Evolutionary conservation across 2,113 vertebrate species (phyloP).

Genomic region (Xyrauchen texanus): DNA sequence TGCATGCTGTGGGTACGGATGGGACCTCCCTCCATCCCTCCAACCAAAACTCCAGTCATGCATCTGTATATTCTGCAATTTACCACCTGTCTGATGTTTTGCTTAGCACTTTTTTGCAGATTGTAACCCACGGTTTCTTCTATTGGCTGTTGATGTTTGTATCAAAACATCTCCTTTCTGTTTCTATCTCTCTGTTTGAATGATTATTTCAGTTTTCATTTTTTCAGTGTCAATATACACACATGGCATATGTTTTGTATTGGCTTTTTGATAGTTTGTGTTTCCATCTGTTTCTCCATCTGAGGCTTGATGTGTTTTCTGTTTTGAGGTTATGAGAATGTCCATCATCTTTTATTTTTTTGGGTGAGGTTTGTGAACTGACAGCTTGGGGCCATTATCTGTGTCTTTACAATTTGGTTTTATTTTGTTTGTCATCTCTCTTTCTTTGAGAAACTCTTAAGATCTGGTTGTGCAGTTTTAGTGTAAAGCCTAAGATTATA

Average conservation of each 20-base stretch:
- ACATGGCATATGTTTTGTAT: slow-evolving; percentile 45
- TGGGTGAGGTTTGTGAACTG: slow-evolving; percentile 47
- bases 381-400: slow-evolving; percentile 49
- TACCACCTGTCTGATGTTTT: slow-evolving; percentile 35
- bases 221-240: slow-evolving; percentile 40
- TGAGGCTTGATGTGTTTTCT: slow-evolving; percentile 34
- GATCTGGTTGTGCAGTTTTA: slow-evolving; percentile 55
- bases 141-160: slow-evolving; percentile 48
- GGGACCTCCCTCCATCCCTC: slow-evolving; percentile 18
- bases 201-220: not conserved
- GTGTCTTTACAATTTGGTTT: slow-evolving; percentile 40
- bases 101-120: slow-evolving; percentile 46
- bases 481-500: not conserved
- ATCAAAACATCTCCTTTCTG: slow-evolving; percentile 33
- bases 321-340: slow-evolving; percentile 47
- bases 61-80: slow-evolving; percentile 24
- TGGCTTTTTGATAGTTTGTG: slow-evolving; percentile 39
- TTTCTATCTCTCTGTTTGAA: not conserved
- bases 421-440: slow-evolving; percentile 49
- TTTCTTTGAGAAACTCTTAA: slow-evolving; percentile 61
- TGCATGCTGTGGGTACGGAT: slow-evolving; percentile 19
- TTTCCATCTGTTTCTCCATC: slow-evolving; percentile 33
- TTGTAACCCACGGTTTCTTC: slow-evolving; percentile 46
- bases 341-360: slow-evolving; percentile 45
- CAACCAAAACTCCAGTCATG: slow-evolving; percentile 27